phyloP scores from a whole-genome alignment of 2,113 vertebrate species.

The Serinus canaria region DNA sequence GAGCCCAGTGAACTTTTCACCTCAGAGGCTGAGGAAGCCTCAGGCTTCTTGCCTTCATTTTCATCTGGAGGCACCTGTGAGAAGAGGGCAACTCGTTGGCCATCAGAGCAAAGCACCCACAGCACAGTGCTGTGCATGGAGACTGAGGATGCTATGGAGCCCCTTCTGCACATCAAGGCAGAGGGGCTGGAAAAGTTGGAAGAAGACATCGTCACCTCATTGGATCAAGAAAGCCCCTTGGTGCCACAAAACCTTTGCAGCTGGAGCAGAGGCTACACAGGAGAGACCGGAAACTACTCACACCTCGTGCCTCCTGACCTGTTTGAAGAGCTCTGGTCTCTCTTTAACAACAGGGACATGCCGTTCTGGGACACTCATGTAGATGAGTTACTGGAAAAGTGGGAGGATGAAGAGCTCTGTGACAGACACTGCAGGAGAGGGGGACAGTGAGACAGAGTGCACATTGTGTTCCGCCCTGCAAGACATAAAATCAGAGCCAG shows the following conservation, averaged over 20 bases:
- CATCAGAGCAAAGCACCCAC: background rate
- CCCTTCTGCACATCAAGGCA: background rate
- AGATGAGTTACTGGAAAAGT: background rate
- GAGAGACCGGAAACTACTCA: background rate
- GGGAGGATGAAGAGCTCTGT: background rate
- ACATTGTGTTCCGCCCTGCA: background rate
- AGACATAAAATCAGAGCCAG: background rate
- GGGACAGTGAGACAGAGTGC: background rate
- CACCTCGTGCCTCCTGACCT: background rate
- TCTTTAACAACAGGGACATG: background rate
- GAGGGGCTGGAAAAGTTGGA: background rate
- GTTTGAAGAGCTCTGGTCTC: background rate
- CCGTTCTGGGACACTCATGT: background rate
- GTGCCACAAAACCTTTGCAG: background rate
- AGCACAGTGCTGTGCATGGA: accelerated
- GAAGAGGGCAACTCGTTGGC: background rate
- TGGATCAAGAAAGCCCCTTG: background rate
- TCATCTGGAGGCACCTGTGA: background rate
- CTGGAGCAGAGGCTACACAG: background rate
- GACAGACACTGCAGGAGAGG: background rate
- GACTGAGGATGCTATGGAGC: background rate
- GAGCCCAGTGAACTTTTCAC: background rate
- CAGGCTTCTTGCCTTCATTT: background rate
- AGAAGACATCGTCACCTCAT: background rate
- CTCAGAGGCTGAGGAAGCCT: background rate